Evolutionary conservation across 2,888 invertebrate genomes (phyloP), one percentile per base, ranked within the genome.

Genomic region (Pelosia muscerda): DNA sequence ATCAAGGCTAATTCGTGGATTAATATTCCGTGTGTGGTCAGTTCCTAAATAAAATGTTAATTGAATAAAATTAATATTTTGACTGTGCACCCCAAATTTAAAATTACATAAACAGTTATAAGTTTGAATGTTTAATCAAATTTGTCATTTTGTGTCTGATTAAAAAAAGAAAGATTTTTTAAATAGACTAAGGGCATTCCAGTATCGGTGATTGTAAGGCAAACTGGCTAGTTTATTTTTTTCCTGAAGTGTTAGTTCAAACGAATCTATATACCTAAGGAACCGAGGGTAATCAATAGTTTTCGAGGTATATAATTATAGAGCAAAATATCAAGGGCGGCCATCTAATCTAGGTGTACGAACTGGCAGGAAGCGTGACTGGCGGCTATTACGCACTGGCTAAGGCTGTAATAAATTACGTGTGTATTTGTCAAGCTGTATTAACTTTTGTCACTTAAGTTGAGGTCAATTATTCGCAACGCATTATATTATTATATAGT

Each of bases 1-100:
- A 94, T 94, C 90, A 94, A 94, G 94, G 94, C 88, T 91, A 88
- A 86, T 86, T 82, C 82, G 73, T 80, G 87, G 91, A 91, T 94
- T 93, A 88, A 87, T 93, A 94, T 93, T 90, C 93, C 84, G 86
- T 81, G 79, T 86, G 88, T 81, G 76, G 77, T 71, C 79, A 89
- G 88, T 87, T 88, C 93, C 93, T 89, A 91, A 92, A 92, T 79
- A 78, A 76, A 78, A 92, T 92, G 90, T 83, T 90, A 92, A 93
- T 92, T 89, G 86, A 84, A 74, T 85, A 81, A 84, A 85, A 89
- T 92, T 89, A 90, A 87, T 92, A 92, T 91, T 93, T 93, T 78
- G 86, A 79, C 78, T 82, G 73, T 71, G 74, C 71, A 77, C 77
- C 81, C 81, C 72, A 71, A 69, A 74, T 78, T 84, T 88, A 83